Percentiles rank a stretch among this genome's conserved stretches.
Evolutionary conservation across 1,140 invertebrate genomes (phyloP).

Genomic region (Penaeus chinensis): DNA sequence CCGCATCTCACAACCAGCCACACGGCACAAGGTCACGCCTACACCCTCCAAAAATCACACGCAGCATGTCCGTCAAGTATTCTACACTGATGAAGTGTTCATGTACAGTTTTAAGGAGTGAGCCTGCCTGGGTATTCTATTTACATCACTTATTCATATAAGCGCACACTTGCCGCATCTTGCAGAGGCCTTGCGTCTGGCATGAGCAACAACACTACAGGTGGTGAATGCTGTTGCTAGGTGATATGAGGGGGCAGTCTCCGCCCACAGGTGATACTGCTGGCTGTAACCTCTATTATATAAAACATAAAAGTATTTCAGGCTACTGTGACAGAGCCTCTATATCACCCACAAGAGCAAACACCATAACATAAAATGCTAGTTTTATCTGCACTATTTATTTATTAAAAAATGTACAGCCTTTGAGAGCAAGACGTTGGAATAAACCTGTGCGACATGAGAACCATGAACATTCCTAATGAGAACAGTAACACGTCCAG

Average conservation of each 20-base stretch:
- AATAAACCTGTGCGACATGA: slow-evolving; percentile 55
- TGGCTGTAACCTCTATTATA: neutral
- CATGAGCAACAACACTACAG: slow-evolving; percentile 54
- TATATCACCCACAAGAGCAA: slow-evolving; percentile 41
- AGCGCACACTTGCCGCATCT: slow-evolving; percentile 55
- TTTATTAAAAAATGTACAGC: slow-evolving; percentile 56
- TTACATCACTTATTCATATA: slow-evolving; percentile 59
- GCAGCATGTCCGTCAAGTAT: slow-evolving; percentile 54
- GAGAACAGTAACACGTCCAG: slow-evolving; percentile 29
- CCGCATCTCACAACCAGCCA: slow-evolving; percentile 57
- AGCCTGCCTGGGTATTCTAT: slow-evolving; percentile 61
- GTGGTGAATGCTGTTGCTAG: slow-evolving; percentile 30
- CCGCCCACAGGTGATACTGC: slow-evolving; percentile 1
- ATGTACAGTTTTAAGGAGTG: slow-evolving; percentile 58
- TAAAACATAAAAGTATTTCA: slow-evolving; percentile 3
- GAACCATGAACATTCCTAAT: slow-evolving; percentile 61
- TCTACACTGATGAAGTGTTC: slow-evolving; percentile 54
- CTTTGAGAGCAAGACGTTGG: slow-evolving; percentile 50
- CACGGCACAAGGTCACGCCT: slow-evolving; percentile 33
- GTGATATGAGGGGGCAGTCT: slow-evolving; percentile 31
- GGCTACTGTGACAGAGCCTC: slow-evolving; percentile 15
- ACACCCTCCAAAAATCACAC: slow-evolving; percentile 28
- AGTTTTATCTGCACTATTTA: slow-evolving; percentile 52
- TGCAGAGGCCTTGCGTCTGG: slow-evolving; percentile 46
- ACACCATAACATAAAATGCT: slow-evolving; percentile 50